Base-by-base conservation (phyloP, 2,113 vertebrate genomes). In the Galbula dea region DNA sequence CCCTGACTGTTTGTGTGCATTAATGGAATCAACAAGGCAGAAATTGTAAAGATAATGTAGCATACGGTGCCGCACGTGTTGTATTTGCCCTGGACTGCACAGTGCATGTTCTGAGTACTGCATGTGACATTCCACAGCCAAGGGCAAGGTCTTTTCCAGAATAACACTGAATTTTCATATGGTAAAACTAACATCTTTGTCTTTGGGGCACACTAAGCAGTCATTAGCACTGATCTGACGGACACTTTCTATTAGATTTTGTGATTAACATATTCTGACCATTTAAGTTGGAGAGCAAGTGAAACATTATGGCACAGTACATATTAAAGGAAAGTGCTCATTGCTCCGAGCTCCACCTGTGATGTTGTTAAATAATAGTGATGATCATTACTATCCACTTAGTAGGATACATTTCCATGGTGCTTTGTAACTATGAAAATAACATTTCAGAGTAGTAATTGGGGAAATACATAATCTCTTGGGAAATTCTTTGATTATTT, bases 141-240 rank as follows among this genome's bases (percentile, higher is more conserved):
- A 71, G 71, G 89, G 95, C 91, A 94, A 96, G 91, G 94, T 89
- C 89, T 94, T 52, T 69, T 74, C 74, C 63, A 59, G 51, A 94
- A 76, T 48, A 87, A 82, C 17, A 59, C 43, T 0, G 0, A 23
- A 55, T 83, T 92, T 89, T 76, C 76, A 36, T 48, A 36, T 23
- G 73, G 88, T 67, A 77, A 83, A 94, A 66, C 59, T 29, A 61
- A 61, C 72, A 55, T 80, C 43, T 67, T 66, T 93, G 82, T 81
- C 83, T 93, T 83, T 73, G 34, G 78, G 88, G 78, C 59, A 71
- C 58, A 15, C 36, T 20, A 15, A 51, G 49, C 84, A 62, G 18
- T 90, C 21, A 2, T 76, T 65, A 65, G 89, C 62, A 29, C 78
- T 72, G 49, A 32, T 49, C 55, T 76, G 85, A 74, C 87, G 87